These are phyloP conservation scores for Addax nasomaculatus DNA, from an alignment of 2,113 vertebrate genomes.

Conservation along the genomic window DNA sequence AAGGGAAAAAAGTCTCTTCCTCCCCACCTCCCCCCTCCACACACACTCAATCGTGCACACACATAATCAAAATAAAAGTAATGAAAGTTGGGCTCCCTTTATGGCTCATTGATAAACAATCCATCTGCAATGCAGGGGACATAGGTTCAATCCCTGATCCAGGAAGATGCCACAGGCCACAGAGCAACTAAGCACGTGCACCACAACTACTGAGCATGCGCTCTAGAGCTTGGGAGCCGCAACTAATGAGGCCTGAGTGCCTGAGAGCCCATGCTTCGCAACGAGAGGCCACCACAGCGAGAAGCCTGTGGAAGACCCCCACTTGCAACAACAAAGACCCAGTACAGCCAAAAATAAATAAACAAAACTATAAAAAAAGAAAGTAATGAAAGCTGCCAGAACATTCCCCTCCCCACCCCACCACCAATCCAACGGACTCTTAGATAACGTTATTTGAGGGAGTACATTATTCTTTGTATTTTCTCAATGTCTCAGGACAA, in stretches of 20 bases:
- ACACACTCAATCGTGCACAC: neutral
- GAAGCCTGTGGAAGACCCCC: neutral
- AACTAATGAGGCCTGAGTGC: neutral
- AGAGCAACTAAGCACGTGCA: neutral
- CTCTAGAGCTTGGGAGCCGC: neutral
- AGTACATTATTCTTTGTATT: neutral
- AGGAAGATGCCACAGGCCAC: neutral
- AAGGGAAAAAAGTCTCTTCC: neutral
- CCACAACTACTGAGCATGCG: neutral
- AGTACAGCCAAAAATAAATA: neutral
- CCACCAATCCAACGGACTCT: neutral
- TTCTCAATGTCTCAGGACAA: neutral
- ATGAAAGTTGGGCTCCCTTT: neutral
- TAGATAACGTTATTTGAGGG: neutral
- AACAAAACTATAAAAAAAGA: neutral
- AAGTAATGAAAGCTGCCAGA: neutral
- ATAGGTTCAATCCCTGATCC: neutral
- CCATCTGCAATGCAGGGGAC: neutral
- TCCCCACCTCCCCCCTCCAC: accelerated
- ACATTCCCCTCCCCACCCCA: neutral
- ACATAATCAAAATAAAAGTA: neutral
- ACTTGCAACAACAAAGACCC: neutral
- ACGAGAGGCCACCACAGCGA: neutral
- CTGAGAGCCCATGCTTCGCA: accelerated
- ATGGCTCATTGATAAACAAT: neutral